These are phyloP conservation scores for Portunus trituberculatus DNA, from an alignment of 1,140 invertebrate genomes.

Conservation along the genomic window DNA sequence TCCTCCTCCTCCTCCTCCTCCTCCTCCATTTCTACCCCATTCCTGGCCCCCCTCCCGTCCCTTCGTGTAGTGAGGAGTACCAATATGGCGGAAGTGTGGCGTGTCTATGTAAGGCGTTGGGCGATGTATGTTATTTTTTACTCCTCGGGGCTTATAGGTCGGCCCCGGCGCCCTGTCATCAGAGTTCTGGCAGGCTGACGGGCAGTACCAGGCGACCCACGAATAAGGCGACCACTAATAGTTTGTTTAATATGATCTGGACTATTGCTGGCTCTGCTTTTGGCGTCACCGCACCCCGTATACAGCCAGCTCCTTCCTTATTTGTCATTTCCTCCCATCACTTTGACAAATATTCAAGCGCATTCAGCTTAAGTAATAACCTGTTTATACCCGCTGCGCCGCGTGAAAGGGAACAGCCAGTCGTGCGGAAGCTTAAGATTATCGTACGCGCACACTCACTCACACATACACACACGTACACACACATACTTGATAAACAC, in stretches of 20 bases:
- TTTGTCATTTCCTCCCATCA: slow-evolving; percentile 56
- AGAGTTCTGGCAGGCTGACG: slow-evolving; percentile 1
- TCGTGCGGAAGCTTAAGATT: too few relatives aligned
- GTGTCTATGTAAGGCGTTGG: too few relatives aligned
- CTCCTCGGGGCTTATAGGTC: background rate
- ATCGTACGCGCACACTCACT: too few relatives aligned
- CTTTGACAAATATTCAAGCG: slow-evolving; percentile 50
- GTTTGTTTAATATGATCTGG: slow-evolving; percentile 67
- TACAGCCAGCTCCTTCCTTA: slow-evolving; percentile 4
- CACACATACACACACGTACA: too few relatives aligned
- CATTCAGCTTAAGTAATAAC: background rate
- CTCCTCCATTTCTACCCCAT: background rate
- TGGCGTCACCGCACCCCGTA: background rate
- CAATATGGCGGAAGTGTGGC: too few relatives aligned
- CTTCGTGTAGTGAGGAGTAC: background rate
- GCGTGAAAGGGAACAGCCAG: too few relatives aligned
- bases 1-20: background rate
- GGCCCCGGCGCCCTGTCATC: background rate
- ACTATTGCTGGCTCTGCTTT: slow-evolving; percentile 34
- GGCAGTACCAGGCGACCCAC: slow-evolving; percentile 34
- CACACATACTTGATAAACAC: too few relatives aligned
- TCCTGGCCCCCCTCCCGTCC: background rate
- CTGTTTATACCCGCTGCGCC: background rate
- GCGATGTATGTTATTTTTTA: background rate
- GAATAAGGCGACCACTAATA: slow-evolving; percentile 50